Percentiles rank a stretch among this genome's conserved stretches.
Conservation (phyloP, 2,888 invertebrate species). For the Rotaria macrura region DNA sequence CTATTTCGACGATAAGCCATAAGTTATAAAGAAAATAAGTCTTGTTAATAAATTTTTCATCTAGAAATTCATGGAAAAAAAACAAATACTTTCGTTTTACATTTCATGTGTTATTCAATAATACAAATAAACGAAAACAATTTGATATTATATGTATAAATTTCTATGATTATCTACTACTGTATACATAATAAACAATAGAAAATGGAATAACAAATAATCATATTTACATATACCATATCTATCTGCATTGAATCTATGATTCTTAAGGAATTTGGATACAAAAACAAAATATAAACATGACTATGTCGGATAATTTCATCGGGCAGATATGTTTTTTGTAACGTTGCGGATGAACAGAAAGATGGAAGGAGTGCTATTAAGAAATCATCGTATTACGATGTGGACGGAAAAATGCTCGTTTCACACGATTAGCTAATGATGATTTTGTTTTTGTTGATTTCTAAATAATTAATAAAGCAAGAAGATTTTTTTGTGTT, state of each 20-base stretch:
- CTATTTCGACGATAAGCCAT: too few species aligned
- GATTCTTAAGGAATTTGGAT: not conserved
- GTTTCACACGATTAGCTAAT: slow-evolving; percentile 12
- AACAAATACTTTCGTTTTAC: not conserved
- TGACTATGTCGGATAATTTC: not conserved
- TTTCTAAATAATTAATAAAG: not conserved
- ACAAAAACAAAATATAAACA: not conserved
- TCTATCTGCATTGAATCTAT: not conserved
- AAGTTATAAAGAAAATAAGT: too few species aligned
- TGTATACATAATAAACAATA: not conserved
- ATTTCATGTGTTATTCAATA: not conserved
- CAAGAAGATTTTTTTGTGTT: not conserved
- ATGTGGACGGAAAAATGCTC: slow-evolving; percentile 5
- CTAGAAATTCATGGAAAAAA: not conserved
- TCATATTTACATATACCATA: not conserved
- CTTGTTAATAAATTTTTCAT: not conserved
- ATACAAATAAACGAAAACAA: slow-evolving; percentile 7
- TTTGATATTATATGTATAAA: not conserved
- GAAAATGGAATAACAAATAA: not conserved
- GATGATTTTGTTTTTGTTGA: not conserved
- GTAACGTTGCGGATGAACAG: not conserved
- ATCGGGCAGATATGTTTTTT: not conserved
- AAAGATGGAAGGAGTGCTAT: not conserved
- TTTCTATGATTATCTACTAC: not conserved
- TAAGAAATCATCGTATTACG: not conserved